Conservation (phyloP, 2,113 vertebrate genomes). For the Saccopteryx leptura region DNA sequence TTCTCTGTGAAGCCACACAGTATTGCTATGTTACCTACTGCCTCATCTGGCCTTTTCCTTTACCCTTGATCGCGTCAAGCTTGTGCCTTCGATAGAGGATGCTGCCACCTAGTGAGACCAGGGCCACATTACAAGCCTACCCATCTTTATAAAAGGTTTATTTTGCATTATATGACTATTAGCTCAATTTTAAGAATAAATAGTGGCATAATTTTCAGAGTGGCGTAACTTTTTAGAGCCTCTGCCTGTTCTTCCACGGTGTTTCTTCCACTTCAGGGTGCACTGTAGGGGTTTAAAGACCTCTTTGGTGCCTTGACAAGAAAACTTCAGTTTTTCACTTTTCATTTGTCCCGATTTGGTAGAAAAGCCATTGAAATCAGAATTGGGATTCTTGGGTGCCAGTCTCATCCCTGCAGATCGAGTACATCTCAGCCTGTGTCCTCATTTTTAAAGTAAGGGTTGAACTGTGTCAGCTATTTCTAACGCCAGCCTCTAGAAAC, state of each 20-base stretch:
- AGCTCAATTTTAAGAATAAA: neutral
- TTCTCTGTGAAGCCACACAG: neutral
- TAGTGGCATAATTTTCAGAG: neutral
- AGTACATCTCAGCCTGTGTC: neutral
- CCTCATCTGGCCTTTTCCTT: neutral
- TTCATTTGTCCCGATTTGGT: slow-evolving; percentile 12
- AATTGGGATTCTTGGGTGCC: neutral
- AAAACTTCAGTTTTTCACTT: neutral
- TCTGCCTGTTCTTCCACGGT: neutral
- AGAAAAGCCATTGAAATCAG: neutral
- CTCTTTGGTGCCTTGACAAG: neutral
- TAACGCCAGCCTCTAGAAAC: neutral
- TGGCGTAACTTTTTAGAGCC: neutral
- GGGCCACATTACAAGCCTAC: neutral
- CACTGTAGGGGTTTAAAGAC: neutral
- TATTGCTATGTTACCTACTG: neutral
- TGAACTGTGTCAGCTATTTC: neutral
- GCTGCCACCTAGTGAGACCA: neutral
- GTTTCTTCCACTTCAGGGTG: neutral
- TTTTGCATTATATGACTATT: neutral
- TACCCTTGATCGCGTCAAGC: rapidly evolving
- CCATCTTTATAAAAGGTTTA: neutral
- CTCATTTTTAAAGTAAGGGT: neutral
- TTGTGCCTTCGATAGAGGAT: neutral
- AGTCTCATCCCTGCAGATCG: neutral